Percentiles rank a stretch among this genome's conserved stretches.
These are phyloP conservation scores for Oreotrochilus melanogaster DNA, from an alignment of 2,113 vertebrate genomes.

Conservation along the genomic window DNA sequence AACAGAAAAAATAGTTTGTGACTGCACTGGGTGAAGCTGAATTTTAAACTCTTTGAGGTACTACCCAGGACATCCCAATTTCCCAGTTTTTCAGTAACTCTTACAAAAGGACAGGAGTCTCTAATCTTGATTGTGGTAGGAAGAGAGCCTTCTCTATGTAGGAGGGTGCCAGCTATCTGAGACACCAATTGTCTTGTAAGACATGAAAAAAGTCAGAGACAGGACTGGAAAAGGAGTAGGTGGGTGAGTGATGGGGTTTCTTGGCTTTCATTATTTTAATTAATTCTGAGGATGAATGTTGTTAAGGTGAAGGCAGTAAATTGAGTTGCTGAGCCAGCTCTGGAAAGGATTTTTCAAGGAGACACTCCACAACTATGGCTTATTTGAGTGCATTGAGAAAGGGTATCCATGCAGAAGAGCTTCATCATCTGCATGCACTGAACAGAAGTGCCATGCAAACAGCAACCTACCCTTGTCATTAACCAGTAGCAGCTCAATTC, in stretches of 20 bases:
- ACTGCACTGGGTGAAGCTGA: neutral
- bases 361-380: neutral
- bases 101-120: neutral
- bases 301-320: neutral
- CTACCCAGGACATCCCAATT: neutral
- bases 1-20: neutral
- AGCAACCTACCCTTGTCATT: neutral
- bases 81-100: neutral
- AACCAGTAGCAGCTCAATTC: conserved; percentile 1
- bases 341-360: conserved; percentile 33
- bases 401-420: neutral
- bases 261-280: conserved; percentile 7
- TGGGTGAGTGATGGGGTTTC: neutral
- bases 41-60: neutral
- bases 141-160: neutral
- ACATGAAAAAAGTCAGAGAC: neutral
- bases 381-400: neutral
- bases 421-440: neutral
- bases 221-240: neutral
- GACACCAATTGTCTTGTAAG: neutral
- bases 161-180: neutral
- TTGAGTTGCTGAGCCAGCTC: conserved; percentile 8
- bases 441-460: neutral
- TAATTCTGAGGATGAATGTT: neutral
- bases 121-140: neutral